Evolutionary conservation across 2,888 invertebrate species (phyloP), one percentile per base, ranked within the genome.

Genomic region (Nephrotoma flavescens): DNA sequence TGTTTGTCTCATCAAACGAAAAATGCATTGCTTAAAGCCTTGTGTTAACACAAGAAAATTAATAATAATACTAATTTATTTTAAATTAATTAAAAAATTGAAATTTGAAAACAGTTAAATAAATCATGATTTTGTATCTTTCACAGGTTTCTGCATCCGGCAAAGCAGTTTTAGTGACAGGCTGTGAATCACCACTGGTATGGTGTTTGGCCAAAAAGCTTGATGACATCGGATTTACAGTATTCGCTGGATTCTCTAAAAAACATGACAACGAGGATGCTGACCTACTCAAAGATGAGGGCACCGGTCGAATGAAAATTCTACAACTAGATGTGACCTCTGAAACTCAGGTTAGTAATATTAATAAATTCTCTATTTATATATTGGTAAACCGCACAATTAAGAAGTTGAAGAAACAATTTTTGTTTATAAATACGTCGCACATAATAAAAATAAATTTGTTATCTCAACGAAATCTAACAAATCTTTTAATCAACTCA

Each of bases 171-270:
- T 91, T 97, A 85, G 94, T 97, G 88, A 96, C 97, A 9, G 97
- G 97, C 87, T 97, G 97, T 91, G 97, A 97, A 88, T 88, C 90
- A 6, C 91, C 92, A 6, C 88, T 92, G 87, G 92, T 90, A 86
- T 92, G 92, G 92, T 91, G 91, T 89, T 89, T 96, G 89, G 96
- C 96, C n/a, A 94, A 95, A 89, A 94, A 95, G 89, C 92, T 97
- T 87, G 96, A 97, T 89, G 96, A 96, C 90, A 92, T 96, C 90
- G 97, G 97, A 45, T 96, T 97, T 91, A 96, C 96, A 84, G 96
- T 97, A n/a, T 97, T 97, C 90, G 97, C 97, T 86, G 97, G 96
- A 88, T 96, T 96, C 91, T 94, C 94, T 89, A 94, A 92, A 89
- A 93, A 94, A 89, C 93, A 93, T 0, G 95, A 94, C 7, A 94